Conservation (phyloP, 2,113 vertebrate genomes). For the Donacobius atricapilla region DNA sequence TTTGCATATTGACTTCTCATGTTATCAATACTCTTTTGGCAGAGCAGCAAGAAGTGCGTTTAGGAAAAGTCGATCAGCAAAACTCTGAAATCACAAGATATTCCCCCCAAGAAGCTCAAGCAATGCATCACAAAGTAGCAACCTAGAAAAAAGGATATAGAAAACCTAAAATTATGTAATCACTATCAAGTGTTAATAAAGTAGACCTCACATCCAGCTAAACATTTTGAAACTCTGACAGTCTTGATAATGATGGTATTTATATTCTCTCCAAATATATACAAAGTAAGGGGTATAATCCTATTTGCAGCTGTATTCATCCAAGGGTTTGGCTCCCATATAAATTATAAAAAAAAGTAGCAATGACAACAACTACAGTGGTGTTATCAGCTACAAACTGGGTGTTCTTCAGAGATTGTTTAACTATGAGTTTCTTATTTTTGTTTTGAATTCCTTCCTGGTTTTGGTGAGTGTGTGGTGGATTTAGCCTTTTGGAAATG, state of each 20-base stretch:
- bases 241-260: neutral
- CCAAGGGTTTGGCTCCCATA: neutral
- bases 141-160: neutral
- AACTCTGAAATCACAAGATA: neutral
- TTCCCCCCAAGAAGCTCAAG: accelerated
- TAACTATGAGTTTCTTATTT: neutral
- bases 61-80: neutral
- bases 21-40: neutral
- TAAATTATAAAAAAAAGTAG: neutral
- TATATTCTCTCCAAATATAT: neutral
- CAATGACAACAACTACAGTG: accelerated
- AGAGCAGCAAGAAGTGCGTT: neutral
- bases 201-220: neutral
- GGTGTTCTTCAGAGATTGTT: neutral
- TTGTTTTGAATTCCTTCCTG: neutral
- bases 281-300: neutral
- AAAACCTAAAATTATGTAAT: neutral
- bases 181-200: neutral
- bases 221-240: neutral
- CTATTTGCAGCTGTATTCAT: neutral
- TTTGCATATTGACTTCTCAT: neutral
- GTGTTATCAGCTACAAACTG: neutral
- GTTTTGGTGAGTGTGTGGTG: neutral
- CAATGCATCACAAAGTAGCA: neutral
- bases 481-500: neutral